Conservation (phyloP, 2,113 vertebrate species). For the Lepus europaeus region DNA sequence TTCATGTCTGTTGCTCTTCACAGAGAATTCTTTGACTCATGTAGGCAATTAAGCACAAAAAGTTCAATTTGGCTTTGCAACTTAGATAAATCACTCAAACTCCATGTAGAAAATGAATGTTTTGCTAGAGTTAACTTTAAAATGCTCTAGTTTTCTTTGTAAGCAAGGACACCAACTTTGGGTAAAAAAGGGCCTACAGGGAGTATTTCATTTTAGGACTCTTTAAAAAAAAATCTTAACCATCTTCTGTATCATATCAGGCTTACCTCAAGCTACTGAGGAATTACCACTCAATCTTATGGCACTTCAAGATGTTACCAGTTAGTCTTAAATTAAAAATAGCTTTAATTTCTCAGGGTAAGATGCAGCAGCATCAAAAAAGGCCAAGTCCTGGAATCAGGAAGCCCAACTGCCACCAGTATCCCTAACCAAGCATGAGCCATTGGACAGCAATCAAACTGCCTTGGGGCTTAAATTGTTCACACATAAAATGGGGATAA, state of each 20-base stretch:
- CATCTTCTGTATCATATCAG: background rate
- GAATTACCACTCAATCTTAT: background rate
- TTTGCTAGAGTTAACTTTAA: slow-evolving; percentile 46
- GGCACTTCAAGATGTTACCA: slow-evolving; percentile 20
- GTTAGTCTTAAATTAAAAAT: slow-evolving; percentile 36
- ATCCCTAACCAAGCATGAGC: background rate
- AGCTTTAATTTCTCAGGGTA: slow-evolving; percentile 23
- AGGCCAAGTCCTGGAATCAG: background rate
- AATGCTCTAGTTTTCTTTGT: background rate
- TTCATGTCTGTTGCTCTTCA: background rate
- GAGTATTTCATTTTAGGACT: background rate
- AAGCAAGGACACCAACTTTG: background rate
- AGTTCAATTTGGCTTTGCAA: slow-evolving; percentile 26
- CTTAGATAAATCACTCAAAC: slow-evolving; percentile 47
- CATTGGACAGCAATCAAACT: background rate
- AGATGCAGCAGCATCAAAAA: background rate
- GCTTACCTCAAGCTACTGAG: background rate
- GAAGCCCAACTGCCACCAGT: background rate
- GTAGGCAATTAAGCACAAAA: slow-evolving; percentile 33
- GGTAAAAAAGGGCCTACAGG: background rate
- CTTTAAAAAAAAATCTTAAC: background rate
- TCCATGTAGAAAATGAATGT: slow-evolving; percentile 10
- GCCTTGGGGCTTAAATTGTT: background rate
- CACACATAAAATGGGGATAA: background rate
- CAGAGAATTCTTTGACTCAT: slow-evolving; percentile 54